These are phyloP conservation scores for Rhodeus uyekii DNA, from an alignment of 2,797 vertebrate genomes.

Conservation along the genomic window DNA sequence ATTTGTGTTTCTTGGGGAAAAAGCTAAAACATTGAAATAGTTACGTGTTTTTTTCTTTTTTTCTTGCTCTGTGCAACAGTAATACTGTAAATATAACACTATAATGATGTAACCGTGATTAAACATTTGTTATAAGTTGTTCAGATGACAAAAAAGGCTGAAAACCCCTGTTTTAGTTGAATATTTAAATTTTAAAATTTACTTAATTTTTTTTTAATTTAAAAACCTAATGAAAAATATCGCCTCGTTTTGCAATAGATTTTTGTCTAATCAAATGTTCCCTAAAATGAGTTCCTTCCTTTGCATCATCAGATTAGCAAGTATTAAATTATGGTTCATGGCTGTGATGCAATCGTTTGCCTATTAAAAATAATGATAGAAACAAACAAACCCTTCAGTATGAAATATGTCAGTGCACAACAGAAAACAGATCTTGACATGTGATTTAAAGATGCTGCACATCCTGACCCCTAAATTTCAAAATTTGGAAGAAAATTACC, in stretches of 20 bases:
- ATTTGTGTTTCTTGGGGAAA: no score
- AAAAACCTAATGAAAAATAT: background rate
- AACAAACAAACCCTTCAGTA: background rate
- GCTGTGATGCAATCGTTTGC: background rate
- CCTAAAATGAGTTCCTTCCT: no score
- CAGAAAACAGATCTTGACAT: background rate
- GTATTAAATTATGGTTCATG: background rate
- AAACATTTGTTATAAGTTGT: background rate
- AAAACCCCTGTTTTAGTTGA: background rate
- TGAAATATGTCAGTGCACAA: background rate
- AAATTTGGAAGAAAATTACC: slow-evolving; percentile 12
- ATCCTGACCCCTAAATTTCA: slow-evolving; percentile 17
- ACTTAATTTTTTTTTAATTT: no score
- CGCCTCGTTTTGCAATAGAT: background rate
- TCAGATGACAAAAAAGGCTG: background rate
- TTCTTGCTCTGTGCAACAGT: background rate
- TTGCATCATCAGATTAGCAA: background rate
- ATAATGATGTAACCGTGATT: no score
- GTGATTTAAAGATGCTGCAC: background rate
- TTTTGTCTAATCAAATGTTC: background rate
- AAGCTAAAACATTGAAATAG: background rate
- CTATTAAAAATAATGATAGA: background rate
- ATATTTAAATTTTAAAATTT: background rate
- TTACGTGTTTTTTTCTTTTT: no score
- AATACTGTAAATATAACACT: no score